Percentiles rank a stretch among this genome's conserved stretches.
Evolutionary conservation across 2,113 vertebrate species (phyloP).

Genomic region (Australoheros scitulus): DNA sequence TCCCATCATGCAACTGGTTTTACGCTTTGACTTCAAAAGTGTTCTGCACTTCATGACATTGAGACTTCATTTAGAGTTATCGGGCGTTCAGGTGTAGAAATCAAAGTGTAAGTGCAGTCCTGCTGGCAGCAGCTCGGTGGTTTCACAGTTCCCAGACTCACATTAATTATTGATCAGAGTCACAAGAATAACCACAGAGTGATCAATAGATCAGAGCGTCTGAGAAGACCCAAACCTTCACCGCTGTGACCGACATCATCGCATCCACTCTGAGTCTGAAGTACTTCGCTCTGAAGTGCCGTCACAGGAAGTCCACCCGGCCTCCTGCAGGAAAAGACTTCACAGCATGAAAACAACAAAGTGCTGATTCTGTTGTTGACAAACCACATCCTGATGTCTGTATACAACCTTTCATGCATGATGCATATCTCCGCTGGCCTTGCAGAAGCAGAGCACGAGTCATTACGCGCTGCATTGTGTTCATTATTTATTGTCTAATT

Average conservation of each 20-base stretch:
- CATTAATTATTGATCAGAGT: conserved; percentile 43
- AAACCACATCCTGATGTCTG: neutral
- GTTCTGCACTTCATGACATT: neutral
- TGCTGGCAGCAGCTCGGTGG: neutral
- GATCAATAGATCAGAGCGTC: conserved; percentile 35
- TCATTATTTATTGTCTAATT: neutral
- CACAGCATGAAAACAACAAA: neutral
- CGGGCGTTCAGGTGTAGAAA: neutral
- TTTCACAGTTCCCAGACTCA: neutral
- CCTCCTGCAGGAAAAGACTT: neutral
- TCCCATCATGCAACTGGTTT: neutral
- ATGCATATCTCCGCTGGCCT: too few relatives aligned
- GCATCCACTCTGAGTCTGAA: neutral
- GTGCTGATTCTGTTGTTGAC: neutral
- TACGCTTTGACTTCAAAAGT: neutral
- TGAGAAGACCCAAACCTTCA: neutral
- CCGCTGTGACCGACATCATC: neutral
- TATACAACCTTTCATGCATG: neutral
- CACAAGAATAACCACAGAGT: conserved; percentile 39
- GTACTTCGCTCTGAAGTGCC: neutral
- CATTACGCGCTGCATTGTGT: neutral
- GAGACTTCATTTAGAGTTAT: neutral
- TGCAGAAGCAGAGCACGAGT: too few relatives aligned
- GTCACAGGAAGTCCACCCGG: neutral
- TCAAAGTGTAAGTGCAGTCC: neutral